Evolutionary conservation across 2,113 vertebrate species (phyloP).

Genomic region (Saimiri boliviensis): DNA sequence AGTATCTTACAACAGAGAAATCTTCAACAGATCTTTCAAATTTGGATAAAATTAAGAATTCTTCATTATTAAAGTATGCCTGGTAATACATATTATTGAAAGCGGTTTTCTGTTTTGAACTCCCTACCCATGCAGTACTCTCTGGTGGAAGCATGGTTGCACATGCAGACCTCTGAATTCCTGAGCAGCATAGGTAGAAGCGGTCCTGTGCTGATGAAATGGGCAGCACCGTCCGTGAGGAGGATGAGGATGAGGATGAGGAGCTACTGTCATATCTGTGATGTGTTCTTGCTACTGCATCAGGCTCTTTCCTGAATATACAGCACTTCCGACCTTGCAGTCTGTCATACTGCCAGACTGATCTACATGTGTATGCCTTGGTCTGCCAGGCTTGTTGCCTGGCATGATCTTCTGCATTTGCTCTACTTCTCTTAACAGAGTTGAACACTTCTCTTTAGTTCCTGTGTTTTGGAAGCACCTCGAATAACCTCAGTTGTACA

Average conservation of each 20-base stretch:
- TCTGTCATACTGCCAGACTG: background rate
- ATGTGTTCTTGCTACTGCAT: background rate
- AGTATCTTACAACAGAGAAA: background rate
- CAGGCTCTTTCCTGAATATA: background rate
- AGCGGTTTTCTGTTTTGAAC: background rate
- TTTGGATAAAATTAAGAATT: background rate
- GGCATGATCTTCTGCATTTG: background rate
- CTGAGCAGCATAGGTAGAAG: background rate
- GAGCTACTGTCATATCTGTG: background rate
- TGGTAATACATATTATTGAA: background rate
- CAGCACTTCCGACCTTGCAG: background rate
- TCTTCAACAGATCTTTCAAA: conserved; percentile 16
- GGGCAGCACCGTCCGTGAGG: background rate
- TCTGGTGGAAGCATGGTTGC: background rate
- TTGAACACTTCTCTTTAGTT: background rate
- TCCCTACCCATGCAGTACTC: background rate
- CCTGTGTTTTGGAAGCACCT: background rate
- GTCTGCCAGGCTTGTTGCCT: background rate
- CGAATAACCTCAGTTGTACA: background rate
- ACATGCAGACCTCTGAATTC: background rate
- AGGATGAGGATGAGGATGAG: too few species aligned
- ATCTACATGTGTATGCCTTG: background rate
- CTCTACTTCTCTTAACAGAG: background rate
- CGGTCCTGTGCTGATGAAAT: background rate
- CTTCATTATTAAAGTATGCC: background rate